Percentiles rank a stretch among this genome's conserved stretches.
Evolutionary conservation across 1,140 invertebrate species (phyloP).

Genomic region (Drosophila mauritiana): DNA sequence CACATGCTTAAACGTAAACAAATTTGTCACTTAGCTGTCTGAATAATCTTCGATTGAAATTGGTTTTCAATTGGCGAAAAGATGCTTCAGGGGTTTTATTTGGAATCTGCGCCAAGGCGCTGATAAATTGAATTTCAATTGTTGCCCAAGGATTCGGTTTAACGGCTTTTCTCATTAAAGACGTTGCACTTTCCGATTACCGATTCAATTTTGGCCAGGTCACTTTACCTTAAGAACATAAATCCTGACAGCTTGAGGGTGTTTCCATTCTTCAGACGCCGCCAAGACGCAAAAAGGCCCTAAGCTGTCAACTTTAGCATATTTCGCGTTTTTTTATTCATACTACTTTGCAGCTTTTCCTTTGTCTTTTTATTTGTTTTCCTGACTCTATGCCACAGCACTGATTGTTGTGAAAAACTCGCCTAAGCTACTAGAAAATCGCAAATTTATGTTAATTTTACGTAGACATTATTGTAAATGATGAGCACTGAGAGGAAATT

Average conservation of each 20-base stretch:
- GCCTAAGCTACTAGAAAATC: conserved; percentile 65
- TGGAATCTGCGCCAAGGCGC: neutral
- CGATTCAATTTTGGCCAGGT: conserved; percentile 47
- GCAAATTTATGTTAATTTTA: conserved; percentile 79
- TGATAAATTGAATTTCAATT: conserved; percentile 53
- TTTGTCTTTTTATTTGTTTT: conserved; percentile 53
- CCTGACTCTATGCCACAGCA: conserved; percentile 15
- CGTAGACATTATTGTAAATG: conserved; percentile 71
- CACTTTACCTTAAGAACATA: conserved; percentile 50
- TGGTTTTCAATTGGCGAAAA: neutral
- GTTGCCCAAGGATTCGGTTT: conserved; percentile 7
- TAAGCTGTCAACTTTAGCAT: conserved; percentile 52
- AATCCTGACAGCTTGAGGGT: conserved; percentile 51
- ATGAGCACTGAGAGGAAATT: conserved; percentile 68
- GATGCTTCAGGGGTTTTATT: conserved; percentile 1
- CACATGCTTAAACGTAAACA: conserved; percentile 31
- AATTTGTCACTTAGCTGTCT: conserved; percentile 15
- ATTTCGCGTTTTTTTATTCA: conserved; percentile 24
- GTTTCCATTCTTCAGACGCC: conserved; percentile 14
- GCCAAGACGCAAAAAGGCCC: conserved; percentile 28
- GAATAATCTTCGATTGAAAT: conserved; percentile 9
- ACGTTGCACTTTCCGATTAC: neutral
- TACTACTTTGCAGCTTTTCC: conserved; percentile 23
- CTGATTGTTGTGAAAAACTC: conserved; percentile 34
- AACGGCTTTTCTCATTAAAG: conserved; percentile 18